These are phyloP conservation scores for Hydropsyche tenuis DNA, from an alignment of 1,140 invertebrate genomes.

Conservation along the genomic window DNA sequence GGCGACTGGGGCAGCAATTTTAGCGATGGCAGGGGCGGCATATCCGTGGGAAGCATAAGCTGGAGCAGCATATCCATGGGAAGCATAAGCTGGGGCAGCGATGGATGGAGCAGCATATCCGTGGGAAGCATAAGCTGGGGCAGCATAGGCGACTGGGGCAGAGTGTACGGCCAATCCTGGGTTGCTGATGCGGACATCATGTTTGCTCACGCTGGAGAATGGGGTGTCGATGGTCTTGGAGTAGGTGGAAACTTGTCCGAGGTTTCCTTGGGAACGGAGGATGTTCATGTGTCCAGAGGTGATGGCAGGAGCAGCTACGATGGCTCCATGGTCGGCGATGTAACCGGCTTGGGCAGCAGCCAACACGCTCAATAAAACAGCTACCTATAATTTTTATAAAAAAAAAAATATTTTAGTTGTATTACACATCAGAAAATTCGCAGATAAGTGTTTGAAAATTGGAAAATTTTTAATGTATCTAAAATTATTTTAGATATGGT, in stretches of 20 bases:
- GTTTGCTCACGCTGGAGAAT: slow-evolving; percentile 71
- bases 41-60: slow-evolving; percentile 48
- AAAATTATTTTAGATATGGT: not conserved
- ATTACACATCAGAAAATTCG: too few relatives aligned
- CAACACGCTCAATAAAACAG: slow-evolving; percentile 57
- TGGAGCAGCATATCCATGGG: slow-evolving; percentile 47
- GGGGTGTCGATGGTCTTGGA: slow-evolving; percentile 72
- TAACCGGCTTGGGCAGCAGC: slow-evolving; percentile 51
- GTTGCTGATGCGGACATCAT: slow-evolving; percentile 70
- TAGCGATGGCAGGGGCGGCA: slow-evolving; percentile 47
- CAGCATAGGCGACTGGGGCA: slow-evolving; percentile 48
- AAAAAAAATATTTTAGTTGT: too few relatives aligned
- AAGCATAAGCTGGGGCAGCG: slow-evolving; percentile 47
- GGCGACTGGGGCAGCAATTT: slow-evolving; percentile 44
- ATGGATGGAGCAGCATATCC: slow-evolving; percentile 57
- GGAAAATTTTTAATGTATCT: not conserved
- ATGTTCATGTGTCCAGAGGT: slow-evolving; percentile 69
- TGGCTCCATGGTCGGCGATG: slow-evolving; percentile 27
- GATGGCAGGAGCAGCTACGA: slow-evolving; percentile 61
- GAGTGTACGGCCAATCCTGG: slow-evolving; percentile 61
- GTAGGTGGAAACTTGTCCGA: slow-evolving; percentile 69
- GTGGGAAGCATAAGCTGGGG: slow-evolving; percentile 42
- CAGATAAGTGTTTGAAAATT: too few relatives aligned
- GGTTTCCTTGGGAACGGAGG: slow-evolving; percentile 67
- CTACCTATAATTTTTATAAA: slow-evolving; percentile 57